phyloP scores from a whole-genome alignment of 2,888 invertebrate species.

The Heliconius cydno region DNA sequence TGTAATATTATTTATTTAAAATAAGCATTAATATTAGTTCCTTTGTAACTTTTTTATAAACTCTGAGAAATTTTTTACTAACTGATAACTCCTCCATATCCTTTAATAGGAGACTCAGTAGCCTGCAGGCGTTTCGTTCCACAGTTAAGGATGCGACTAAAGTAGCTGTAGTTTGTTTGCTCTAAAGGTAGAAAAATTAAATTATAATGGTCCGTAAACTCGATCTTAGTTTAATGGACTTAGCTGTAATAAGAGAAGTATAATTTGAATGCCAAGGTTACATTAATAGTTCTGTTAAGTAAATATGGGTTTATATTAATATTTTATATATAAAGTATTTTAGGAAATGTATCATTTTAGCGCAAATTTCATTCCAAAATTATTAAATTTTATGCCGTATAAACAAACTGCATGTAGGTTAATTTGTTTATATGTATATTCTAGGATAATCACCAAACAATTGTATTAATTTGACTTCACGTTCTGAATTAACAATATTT shows the following conservation, averaged over 20 bases:
- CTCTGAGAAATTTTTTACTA: conserved; percentile 29
- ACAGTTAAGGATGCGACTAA: too few relatives aligned
- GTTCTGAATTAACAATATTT: neutral
- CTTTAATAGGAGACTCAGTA: conserved; percentile 35
- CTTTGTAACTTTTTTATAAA: neutral
- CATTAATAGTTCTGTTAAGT: neutral
- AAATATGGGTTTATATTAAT: neutral
- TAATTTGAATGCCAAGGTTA: conserved; percentile 23
- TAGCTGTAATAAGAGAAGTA: neutral
- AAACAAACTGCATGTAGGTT: neutral
- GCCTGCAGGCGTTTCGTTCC: conserved; percentile 14
- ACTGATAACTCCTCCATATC: conserved; percentile 33
- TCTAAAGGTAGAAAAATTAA: too few relatives aligned
- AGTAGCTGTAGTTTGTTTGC: too few relatives aligned
- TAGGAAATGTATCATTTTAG: too few relatives aligned
- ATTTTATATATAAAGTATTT: neutral
- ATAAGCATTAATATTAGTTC: neutral
- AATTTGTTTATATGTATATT: neutral
- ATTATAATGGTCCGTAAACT: too few relatives aligned
- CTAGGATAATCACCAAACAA: neutral
- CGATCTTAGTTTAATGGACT: too few relatives aligned
- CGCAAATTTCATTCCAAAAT: neutral
- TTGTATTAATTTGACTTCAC: neutral
- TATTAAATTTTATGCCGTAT: too few relatives aligned
- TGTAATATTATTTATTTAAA: neutral